A percentile compares a stretch with the other conserved stretches of the same genome.
Evolutionary conservation across 2,113 vertebrate species (phyloP).

Genomic region (Pelodiscus sinensis): DNA sequence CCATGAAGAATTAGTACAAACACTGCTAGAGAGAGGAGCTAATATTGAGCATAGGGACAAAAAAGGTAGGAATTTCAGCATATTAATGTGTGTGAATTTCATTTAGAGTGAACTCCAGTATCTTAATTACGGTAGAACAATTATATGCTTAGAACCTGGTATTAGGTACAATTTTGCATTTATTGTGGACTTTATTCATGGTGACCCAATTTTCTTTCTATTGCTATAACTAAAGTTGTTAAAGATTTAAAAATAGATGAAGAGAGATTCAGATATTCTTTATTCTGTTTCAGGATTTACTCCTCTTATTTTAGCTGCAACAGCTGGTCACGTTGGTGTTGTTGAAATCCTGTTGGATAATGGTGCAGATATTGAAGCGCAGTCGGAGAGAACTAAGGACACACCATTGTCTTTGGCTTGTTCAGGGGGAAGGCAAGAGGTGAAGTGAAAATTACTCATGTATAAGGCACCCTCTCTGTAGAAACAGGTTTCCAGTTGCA

Average conservation of each 20-base stretch:
- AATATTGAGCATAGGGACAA: slow-evolving; percentile 98
- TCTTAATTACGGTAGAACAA: rapidly evolving
- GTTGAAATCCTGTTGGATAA: slow-evolving; percentile 98
- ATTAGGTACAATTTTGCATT: rapidly evolving
- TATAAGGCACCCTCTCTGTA: background rate
- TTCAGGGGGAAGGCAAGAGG: slow-evolving; percentile 98
- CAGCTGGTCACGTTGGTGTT: slow-evolving; percentile 96
- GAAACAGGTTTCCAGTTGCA: rapidly evolving
- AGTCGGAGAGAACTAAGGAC: slow-evolving; percentile 99
- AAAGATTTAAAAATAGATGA: background rate
- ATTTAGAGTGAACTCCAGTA: background rate
- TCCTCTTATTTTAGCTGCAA: slow-evolving; percentile 97
- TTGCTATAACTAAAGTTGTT: background rate
- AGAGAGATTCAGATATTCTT: background rate
- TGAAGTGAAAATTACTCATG: slow-evolving; percentile 52
- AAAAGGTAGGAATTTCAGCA: slow-evolving; percentile 83
- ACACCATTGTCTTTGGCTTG: slow-evolving; percentile 98
- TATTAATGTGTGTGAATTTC: rapidly evolving
- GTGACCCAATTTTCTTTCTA: rapidly evolving
- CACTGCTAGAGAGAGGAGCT: slow-evolving; percentile 94
- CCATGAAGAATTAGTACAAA: slow-evolving; percentile 97
- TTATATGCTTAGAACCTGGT: rapidly evolving
- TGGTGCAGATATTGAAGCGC: slow-evolving; percentile 98
- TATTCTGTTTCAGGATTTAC: slow-evolving; percentile 88
- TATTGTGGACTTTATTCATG: rapidly evolving